Base-by-base conservation (phyloP, 2,113 vertebrate genomes). In the Limnothrissa miodon region DNA sequence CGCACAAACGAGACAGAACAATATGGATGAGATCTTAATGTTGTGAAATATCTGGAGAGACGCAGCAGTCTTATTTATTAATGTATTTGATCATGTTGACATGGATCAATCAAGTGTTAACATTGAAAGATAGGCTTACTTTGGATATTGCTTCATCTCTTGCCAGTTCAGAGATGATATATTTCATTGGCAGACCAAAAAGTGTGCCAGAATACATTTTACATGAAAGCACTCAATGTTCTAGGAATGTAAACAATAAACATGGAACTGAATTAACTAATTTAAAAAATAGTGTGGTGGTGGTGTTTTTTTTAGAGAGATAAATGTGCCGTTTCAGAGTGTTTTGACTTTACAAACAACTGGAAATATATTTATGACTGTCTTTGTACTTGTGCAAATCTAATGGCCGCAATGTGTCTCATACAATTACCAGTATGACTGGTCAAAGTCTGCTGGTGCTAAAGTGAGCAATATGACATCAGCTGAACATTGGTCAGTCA, bases 21-120 rank as follows among this genome's bases (percentile, higher is more conserved):
- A 74, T 36, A 74, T 82, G 81, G 39, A 29, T 86, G 46, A 86
- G 81, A 87, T 85, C 82, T 88, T 92, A 90, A 74, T 74, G 66
- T 74, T 74, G 1, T 36, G 66, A 74, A 74, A 36, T 74, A 74
- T 13, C 66, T 74, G 66, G 66, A 36, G 66, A 74, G 87, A 87
- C 82, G 87, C 87, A 83, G 83, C 86, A 88, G 84, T 86, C 82
- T 87, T 90, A 90, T 90, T 90, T 90, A 90, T 88, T 87, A 85
- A 88, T 87, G 80, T 86, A 78, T 88, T 85, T 86, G 86, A 81
- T 82, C 81, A 82, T 83, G 81, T 87, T 86, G 84, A 87, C 83
- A 85, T 86, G 85, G 82, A 82, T 84, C 83, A 85, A 85, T 85
- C 82, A 53, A 53, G 85, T 86, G 87, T 85, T 70, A 82, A 82